phyloP scores from a whole-genome alignment of 2,797 vertebrate species.

The Carcharodon carcharias region DNA sequence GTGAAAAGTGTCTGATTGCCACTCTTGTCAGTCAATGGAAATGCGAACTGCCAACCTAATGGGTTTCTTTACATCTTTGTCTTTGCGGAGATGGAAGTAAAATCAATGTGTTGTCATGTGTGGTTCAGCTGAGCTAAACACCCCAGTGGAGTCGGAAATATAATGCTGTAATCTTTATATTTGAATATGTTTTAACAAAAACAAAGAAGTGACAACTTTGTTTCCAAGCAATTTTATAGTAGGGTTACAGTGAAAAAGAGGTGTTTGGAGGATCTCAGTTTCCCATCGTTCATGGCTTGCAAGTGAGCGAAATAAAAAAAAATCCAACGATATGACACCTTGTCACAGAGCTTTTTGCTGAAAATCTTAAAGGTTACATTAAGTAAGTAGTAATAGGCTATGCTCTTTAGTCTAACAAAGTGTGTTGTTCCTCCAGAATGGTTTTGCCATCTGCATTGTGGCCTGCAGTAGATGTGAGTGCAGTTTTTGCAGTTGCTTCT shows the following conservation, averaged over 20 bases:
- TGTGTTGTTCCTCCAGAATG: background rate
- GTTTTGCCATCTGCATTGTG: background rate
- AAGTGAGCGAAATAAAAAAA: background rate
- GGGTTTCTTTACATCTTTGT: constrained; percentile 93
- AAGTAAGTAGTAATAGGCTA: constrained; percentile 16
- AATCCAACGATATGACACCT: background rate
- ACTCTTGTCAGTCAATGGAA: constrained; percentile 95
- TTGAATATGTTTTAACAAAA: constrained; percentile 51
- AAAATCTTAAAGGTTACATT: constrained; percentile 2
- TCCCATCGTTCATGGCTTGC: background rate
- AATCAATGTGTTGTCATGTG: constrained; percentile 99
- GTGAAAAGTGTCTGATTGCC: constrained; percentile 94
- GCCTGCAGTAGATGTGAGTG: background rate
- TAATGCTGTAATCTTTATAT: constrained; percentile 70
- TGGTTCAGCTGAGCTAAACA: constrained; percentile 77
- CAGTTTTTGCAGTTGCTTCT: background rate
- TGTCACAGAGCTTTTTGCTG: background rate
- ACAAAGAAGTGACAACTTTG: constrained; percentile 63
- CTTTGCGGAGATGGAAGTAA: constrained; percentile 84
- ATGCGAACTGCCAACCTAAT: constrained; percentile 97
- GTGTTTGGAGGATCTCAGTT: background rate
- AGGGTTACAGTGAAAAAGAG: background rate
- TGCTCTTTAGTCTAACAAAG: background rate
- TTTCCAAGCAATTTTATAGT: constrained; percentile 48
- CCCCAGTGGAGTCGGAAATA: constrained; percentile 77